These are phyloP conservation scores for Meghimatium bilineatum DNA, from an alignment of 2,888 invertebrate genomes.

Conservation along the genomic window DNA sequence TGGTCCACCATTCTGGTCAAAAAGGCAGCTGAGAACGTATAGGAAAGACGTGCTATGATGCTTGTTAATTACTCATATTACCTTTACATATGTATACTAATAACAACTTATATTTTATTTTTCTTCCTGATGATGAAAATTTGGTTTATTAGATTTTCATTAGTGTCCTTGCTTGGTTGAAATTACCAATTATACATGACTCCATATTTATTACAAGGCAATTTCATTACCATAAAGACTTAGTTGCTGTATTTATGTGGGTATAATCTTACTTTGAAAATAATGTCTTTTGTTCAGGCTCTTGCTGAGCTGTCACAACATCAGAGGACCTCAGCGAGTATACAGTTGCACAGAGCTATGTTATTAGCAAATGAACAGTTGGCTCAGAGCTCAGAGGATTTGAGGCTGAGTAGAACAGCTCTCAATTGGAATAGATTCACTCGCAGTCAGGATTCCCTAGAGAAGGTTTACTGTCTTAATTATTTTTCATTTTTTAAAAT, in stretches of 20 bases:
- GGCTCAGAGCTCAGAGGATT: slow-evolving; percentile 53
- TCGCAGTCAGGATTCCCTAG: slow-evolving; percentile 51
- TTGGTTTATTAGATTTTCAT: no score
- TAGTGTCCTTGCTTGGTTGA: no score
- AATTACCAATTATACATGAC: no score
- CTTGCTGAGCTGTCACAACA: slow-evolving; percentile 55
- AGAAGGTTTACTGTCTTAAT: slow-evolving; percentile 36
- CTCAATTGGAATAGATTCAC: slow-evolving; percentile 52
- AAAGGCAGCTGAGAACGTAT: no score
- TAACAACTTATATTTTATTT: no score
- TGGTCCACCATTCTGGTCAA: no score
- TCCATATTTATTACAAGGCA: no score
- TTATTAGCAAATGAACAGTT: slow-evolving; percentile 53
- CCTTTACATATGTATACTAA: no score
- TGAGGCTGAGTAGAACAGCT: slow-evolving; percentile 42
- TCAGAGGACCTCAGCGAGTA: slow-evolving; percentile 52
- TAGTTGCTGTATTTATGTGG: not conserved
- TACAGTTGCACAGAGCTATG: slow-evolving; percentile 55
- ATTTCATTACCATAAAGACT: no score
- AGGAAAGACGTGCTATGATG: no score
- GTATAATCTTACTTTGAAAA: not conserved
- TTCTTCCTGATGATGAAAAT: no score
- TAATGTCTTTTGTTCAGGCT: slow-evolving; percentile 17
- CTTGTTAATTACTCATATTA: no score
- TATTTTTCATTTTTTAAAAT: slow-evolving; percentile 1